Base-by-base conservation (phyloP, 2,888 invertebrate genomes). In the Stenurella melanura region DNA sequence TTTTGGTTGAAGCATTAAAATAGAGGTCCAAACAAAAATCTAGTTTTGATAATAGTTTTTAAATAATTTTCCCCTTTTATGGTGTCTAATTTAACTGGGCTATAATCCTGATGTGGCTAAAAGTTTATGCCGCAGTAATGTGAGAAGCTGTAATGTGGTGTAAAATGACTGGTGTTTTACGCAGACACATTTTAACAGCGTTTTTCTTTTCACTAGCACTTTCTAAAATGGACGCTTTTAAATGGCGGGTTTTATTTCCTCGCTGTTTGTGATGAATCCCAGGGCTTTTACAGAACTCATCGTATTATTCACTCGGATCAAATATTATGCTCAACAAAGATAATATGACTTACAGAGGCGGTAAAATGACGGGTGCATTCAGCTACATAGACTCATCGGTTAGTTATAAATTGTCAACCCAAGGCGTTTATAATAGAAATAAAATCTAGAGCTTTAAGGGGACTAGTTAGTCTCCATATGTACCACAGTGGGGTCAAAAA, bases 71-170 rank as follows among this genome's bases (percentile, higher is more conserved):
- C n/a, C n/a, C n/a, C n/a, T n/a, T n/a, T n/a, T n/a, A n/a, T n/a
- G n/a, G n/a, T n/a, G n/a, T n/a, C n/a, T n/a, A n/a, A n/a, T n/a
- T n/a, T n/a, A n/a, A n/a, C n/a, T n/a, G n/a, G n/a, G n/a, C n/a
- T n/a, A n/a, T n/a, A n/a, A 60, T 60, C 60, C 30, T 67, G 66
- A 74, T 66, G 66, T 74, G 74, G 73, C 73, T 54, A 56, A 56
- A 63, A 73, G 73, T 73, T 73, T 56, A 73, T 61, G 64, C 64
- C 42, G 17, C 54, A 17, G 68, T 74, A 74, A 74, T 68, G 74
- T 60, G 74, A 74, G 74, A 54, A 67, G 57, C 74, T 34, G 66
- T 74, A 72, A 74, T 74, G 74, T 57, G 74, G 67, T 67, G 74
- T 66, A 67, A 74, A 74, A 74, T 74, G 73, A 73, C 57, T 64